These are phyloP conservation scores for Sebastes kiyomatsui DNA, from an alignment of 2,797 vertebrate genomes.

Conservation along the genomic window DNA sequence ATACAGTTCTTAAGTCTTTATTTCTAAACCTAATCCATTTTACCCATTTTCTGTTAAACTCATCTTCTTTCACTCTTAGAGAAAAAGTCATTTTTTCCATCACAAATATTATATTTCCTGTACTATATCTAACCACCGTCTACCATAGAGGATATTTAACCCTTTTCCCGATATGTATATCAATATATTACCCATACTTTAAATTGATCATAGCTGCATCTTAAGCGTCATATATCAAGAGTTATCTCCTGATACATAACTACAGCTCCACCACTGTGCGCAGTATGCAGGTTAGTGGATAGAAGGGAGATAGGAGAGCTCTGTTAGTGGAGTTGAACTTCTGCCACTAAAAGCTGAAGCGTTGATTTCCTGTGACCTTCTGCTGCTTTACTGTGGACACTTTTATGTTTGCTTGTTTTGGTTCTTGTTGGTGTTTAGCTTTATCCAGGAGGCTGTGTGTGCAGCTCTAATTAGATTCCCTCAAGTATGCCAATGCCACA, in stretches of 20 bases:
- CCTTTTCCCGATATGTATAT: not conserved
- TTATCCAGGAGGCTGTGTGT: conserved; percentile 27
- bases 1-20: no score
- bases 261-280: conserved; percentile 14
- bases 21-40: no score
- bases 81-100: no score
- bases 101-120: no score
- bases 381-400: conserved; percentile 29
- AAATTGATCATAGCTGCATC: not conserved
- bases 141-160: no score
- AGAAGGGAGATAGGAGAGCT: conserved; percentile 1
- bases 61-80: no score
- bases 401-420: conserved; percentile 55
- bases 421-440: conserved; percentile 47
- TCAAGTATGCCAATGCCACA: conserved; percentile 44
- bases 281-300: not conserved
- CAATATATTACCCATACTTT: not conserved
- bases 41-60: no score
- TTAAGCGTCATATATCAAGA: not conserved
- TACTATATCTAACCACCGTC: no score
- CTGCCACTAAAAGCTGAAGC: conserved; percentile 33
- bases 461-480: conserved; percentile 66
- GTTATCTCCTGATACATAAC: not conserved
- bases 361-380: conserved; percentile 67
- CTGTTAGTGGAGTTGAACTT: conserved; percentile 18